phyloP scores from a whole-genome alignment of 2,797 vertebrate species.

The Hoplostethus atlanticus region DNA sequence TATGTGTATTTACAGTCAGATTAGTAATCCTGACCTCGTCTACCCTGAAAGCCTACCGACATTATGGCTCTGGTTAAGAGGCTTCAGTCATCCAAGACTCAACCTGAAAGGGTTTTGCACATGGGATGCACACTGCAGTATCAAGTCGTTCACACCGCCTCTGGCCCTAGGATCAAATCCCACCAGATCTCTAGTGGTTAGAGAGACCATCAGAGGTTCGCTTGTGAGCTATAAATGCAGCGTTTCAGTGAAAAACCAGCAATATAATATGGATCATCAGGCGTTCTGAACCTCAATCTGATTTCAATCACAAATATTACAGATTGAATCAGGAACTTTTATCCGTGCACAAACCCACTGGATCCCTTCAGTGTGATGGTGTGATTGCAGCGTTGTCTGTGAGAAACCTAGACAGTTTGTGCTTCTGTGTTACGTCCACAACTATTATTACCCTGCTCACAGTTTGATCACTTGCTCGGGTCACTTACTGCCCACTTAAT shows the following conservation, averaged over 20 bases:
- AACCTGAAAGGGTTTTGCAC: slow-evolving; percentile 1
- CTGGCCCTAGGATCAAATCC: not conserved
- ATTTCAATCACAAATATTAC: not conserved
- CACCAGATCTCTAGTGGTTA: no score
- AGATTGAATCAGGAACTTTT: not conserved
- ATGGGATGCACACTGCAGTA: not conserved
- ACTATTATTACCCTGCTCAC: slow-evolving; percentile 44
- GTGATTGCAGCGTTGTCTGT: not conserved
- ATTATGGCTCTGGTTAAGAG: not conserved
- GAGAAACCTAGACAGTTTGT: slow-evolving; percentile 13
- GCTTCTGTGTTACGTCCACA: slow-evolving; percentile 6
- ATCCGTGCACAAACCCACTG: not conserved
- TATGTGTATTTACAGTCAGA: slow-evolving; percentile 31
- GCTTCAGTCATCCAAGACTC: not conserved
- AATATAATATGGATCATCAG: not conserved
- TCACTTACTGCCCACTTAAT: slow-evolving; percentile 69
- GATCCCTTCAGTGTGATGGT: not conserved
- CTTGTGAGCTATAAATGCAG: no score
- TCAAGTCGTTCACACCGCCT: not conserved
- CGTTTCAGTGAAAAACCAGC: no score
- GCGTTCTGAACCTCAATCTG: not conserved
- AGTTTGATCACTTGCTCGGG: slow-evolving; percentile 65
- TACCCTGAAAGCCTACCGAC: slow-evolving; percentile 16
- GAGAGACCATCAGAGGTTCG: no score
- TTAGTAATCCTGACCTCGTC: slow-evolving; percentile 16